Base-by-base conservation (phyloP, 1,140 invertebrate species). In the Atta texana region DNA sequence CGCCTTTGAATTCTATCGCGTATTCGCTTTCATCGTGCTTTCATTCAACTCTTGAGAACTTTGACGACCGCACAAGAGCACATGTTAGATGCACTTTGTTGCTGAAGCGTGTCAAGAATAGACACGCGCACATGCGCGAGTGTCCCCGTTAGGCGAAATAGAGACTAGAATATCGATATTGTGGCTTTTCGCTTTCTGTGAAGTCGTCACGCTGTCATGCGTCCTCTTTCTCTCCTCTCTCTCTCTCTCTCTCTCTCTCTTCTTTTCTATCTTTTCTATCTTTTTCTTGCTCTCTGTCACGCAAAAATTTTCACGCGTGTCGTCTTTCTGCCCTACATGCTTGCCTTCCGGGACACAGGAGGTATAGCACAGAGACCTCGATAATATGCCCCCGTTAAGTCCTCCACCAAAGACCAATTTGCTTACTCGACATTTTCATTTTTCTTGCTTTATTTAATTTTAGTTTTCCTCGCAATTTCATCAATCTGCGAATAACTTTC, bases 271-370 rank as follows among this genome's bases (percentile, higher is more conserved):
- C 78, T 12, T 49, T 28, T 44, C 63, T 71, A 1, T 28, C 5
- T 51, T 3, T 53, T 51, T 71, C 21, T 59, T 59, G 49, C 12
- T 86, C 49, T 81, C 12, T 69, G 68, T 51, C 88, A 76, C 87
- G 88, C 87, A 68, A 89, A 77, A 87, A 90, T 92, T 93, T 94
- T 93, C 93, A 94, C 92, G 92, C 92, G 92, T 92, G 51, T 92
- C 87, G 66, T 92, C 91, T 94, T 94, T 94, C 91, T 94, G 92
- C 93, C 86, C 91, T 88, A 95, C 94, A 94, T 94, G 94, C 93
- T 94, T 94, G 92, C 91, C 93, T 94, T 94, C 91, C 91, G 92
- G 92, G 90, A 93, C 88, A 81, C 92, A 94, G 93, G 94, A 94
- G 94, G 93, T 94, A 94, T 74, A 94, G 93, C 92, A 93, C 71